phyloP scores from a whole-genome alignment of 2,797 vertebrate species.

The Xiphorhynchus erythropygius region DNA sequence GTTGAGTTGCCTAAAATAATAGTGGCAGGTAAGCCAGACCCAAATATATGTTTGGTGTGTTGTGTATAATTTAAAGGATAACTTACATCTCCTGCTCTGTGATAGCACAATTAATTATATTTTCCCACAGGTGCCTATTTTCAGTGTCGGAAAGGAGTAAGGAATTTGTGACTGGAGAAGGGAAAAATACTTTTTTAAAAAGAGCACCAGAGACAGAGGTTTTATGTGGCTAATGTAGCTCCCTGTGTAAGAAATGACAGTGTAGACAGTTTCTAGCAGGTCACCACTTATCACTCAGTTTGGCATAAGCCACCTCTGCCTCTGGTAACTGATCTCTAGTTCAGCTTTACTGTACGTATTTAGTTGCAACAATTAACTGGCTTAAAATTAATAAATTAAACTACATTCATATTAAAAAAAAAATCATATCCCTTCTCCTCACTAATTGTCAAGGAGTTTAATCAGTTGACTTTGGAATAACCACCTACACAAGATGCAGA shows the following conservation, averaged over 20 bases:
- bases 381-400: not conserved
- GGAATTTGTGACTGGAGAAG: not conserved
- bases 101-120: conserved; percentile 14
- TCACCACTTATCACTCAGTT: not conserved
- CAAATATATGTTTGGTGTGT: not conserved
- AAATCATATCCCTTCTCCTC: not conserved
- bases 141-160: not conserved
- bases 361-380: not conserved
- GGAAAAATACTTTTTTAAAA: not conserved
- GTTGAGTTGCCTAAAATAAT: not conserved
- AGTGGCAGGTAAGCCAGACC: not conserved
- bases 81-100: not conserved
- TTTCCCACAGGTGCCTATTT: not conserved
- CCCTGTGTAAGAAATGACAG: not conserved
- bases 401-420: not conserved
- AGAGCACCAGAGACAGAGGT: not conserved
- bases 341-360: not conserved
- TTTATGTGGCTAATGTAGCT: not conserved
- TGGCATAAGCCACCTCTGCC: not conserved
- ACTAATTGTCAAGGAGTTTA: not conserved
- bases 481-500: not conserved
- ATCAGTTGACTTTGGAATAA: not conserved
- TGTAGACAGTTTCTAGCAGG: not conserved
- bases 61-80: conserved; percentile 38
- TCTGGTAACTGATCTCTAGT: not conserved